Evolutionary conservation across 1,140 invertebrate species (phyloP).

Genomic region (Whitmania pigra): DNA sequence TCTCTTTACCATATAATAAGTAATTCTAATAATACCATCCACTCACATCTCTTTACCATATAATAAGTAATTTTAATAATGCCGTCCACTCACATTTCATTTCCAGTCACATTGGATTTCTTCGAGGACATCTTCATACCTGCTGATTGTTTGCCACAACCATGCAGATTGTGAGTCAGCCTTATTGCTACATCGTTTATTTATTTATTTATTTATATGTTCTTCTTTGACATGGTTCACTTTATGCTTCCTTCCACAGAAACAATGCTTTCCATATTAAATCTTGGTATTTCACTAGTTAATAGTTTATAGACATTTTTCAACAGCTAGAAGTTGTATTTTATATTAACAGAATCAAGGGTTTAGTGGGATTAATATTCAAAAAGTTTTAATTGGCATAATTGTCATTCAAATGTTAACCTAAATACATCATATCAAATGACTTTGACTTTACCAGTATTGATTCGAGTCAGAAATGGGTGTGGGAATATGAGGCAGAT

Average conservation of each 20-base stretch:
- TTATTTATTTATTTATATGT: no score
- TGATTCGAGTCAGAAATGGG: slow-evolving; percentile 82
- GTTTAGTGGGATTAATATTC: not conserved
- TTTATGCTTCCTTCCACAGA: no score
- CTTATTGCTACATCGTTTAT: slow-evolving; percentile 25
- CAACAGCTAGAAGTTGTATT: not conserved
- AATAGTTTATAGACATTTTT: not conserved
- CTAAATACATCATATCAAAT: slow-evolving; percentile 25
- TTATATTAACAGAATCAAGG: no score
- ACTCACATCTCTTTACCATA: not conserved
- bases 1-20: not conserved
- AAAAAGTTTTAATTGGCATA: no score
- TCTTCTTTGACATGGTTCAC: no score
- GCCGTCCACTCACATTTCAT: not conserved
- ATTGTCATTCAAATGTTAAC: no score
- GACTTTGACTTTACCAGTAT: slow-evolving; percentile 44
- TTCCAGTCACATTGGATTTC: slow-evolving; percentile 72
- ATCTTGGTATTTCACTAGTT: no score
- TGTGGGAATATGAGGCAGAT: slow-evolving; percentile 81
- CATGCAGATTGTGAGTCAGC: slow-evolving; percentile 59
- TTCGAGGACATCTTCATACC: slow-evolving; percentile 91
- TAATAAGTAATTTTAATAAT: not conserved
- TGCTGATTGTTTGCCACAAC: slow-evolving; percentile 69
- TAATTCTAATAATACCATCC: not conserved
- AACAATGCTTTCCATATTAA: no score